A percentile compares a stretch with the other conserved stretches of the same genome.
phyloP scores from a whole-genome alignment of 2,113 vertebrate genomes.

The Micromys minutus region DNA sequence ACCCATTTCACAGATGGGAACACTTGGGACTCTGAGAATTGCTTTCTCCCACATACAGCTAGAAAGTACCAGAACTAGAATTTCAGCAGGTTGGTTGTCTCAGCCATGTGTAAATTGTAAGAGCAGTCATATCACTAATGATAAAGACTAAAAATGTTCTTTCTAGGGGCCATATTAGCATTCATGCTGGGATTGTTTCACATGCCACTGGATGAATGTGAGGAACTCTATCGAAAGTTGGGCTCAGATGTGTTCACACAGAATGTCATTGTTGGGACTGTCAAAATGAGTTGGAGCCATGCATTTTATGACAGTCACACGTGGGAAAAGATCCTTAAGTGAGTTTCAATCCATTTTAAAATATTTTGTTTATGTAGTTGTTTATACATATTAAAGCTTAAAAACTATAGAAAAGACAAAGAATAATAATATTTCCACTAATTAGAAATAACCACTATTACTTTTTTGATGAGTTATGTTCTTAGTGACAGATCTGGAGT shows the following conservation, averaged over 20 bases:
- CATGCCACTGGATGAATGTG: slow-evolving; percentile 93
- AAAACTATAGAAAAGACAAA: neutral
- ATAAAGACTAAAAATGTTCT: slow-evolving; percentile 39
- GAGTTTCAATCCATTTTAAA: slow-evolving; percentile 80
- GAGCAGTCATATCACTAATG: neutral
- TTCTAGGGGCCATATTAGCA: slow-evolving; percentile 94
- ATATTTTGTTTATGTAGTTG: neutral
- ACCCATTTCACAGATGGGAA: neutral
- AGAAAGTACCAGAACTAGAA: slow-evolving; percentile 15
- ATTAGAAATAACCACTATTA: neutral
- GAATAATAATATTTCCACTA: neutral
- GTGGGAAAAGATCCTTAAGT: slow-evolving; percentile 98
- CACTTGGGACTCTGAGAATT: neutral
- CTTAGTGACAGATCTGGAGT: neutral
- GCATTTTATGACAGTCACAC: slow-evolving; percentile 97
- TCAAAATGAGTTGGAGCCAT: slow-evolving; percentile 99
- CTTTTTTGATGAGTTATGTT: slow-evolving; percentile 25
- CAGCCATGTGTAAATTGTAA: neutral
- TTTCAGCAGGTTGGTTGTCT: neutral
- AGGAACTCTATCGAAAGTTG: slow-evolving; percentile 94
- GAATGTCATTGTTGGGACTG: slow-evolving; percentile 96
- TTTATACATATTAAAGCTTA: neutral
- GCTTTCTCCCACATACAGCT: neutral
- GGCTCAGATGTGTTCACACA: slow-evolving; percentile 97
- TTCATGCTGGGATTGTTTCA: slow-evolving; percentile 97